Percentiles rank a stretch among this genome's conserved stretches.
Evolutionary conservation across 2,113 vertebrate species (phyloP).

Genomic region (Osmerus mordax): DNA sequence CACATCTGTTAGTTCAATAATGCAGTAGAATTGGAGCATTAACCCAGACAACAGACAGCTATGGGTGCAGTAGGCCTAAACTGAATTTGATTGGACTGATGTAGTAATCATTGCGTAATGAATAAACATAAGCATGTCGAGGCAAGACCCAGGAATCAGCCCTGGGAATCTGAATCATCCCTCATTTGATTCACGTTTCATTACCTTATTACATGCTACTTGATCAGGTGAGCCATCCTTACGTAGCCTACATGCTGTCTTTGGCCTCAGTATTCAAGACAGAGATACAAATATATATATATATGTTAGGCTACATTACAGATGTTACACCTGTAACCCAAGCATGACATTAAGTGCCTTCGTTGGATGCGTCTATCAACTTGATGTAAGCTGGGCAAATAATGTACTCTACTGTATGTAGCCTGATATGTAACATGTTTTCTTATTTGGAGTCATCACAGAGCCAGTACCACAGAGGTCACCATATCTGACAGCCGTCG

Average conservation of each 20-base stretch:
- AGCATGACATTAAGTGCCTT: conserved; percentile 1
- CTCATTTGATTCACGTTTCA: conserved; percentile 23
- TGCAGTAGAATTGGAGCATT: conserved; percentile 26
- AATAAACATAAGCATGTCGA: conserved; percentile 32
- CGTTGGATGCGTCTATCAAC: not conserved
- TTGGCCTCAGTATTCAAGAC: not conserved
- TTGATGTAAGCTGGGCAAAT: not conserved
- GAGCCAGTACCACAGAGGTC: too few species aligned
- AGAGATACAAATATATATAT: not conserved
- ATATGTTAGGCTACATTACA: not conserved
- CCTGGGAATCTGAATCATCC: conserved; percentile 18
- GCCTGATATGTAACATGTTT: too few species aligned
- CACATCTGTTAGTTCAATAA: conserved; percentile 36
- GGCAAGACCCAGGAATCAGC: not conserved
- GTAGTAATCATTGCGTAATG: conserved; percentile 19
- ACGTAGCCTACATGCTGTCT: not conserved
- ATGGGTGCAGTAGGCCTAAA: conserved; percentile 14
- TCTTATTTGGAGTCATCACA: too few species aligned
- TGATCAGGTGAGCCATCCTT: conserved; percentile 14
- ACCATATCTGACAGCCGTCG: too few species aligned
- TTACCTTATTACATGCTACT: conserved; percentile 24
- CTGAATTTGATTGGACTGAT: conserved; percentile 29
- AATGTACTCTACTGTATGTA: too few species aligned
- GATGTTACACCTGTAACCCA: not conserved
- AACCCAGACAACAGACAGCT: conserved; percentile 23